Base-by-base conservation (phyloP, 2,888 invertebrate genomes). In the Alsophila aescularia region DNA sequence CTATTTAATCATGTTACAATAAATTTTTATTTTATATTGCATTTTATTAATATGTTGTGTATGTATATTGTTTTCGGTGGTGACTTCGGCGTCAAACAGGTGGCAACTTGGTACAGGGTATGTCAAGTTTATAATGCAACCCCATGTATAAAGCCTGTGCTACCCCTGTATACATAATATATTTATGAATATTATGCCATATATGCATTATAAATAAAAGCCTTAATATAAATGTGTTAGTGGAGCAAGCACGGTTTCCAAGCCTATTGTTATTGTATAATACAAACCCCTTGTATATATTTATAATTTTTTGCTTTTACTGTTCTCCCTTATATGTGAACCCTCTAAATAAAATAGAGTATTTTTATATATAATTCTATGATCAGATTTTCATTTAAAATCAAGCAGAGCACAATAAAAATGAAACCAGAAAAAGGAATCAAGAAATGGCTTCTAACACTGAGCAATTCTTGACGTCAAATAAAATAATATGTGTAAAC, bases 91-190 rank as follows among this genome's bases (percentile, higher is more conserved):
- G 74, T 79, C 85, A 79, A 85, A 81, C 94, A 96, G 96, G 96
- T 96, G 94, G 96, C 96, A 92, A 95, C 95, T 93, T 96, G 96
- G 96, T 96, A 95, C 94, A 95, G 96, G 96, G 96, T 96, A 96
- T 93, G 96, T 81, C 77, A 18, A 58, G 75, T 77, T 73, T 64
- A 68, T 72, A 72, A 67, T 73, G 62, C 69, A 69, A 64, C 69
- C 69, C 67, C 63, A 48, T 60, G 56, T 66, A 63, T 67, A 63
- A 57, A 58, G 67, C 66, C 64, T 69, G 69, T 56, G 69, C 67
- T 69, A 67, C 65, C 66, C 55, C 29, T 60, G 51, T 58, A 54
- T 52, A 45, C 7, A 21, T 21, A 24, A 14, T 27, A 42, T 48
- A 37, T 21, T 5, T 37, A 18, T 43, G 24, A n/a, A n/a, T n/a